phyloP scores from a whole-genome alignment of 2,888 invertebrate genomes.

The Fragum sueziense region DNA sequence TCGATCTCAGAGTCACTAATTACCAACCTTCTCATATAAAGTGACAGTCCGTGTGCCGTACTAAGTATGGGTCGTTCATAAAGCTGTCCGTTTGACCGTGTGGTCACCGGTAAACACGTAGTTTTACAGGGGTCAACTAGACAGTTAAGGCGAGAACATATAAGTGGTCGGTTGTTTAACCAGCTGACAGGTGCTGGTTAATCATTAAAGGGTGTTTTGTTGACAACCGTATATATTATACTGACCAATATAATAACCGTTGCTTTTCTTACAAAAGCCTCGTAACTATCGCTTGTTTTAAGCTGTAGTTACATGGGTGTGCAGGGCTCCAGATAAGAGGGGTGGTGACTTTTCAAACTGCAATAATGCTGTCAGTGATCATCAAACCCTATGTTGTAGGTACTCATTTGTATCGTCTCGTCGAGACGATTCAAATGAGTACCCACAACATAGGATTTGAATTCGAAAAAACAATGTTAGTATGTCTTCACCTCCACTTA shows the following conservation, averaged over 20 bases:
- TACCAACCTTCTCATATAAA: not conserved
- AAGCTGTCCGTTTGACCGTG: constrained; percentile 37
- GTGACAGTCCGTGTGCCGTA: not conserved
- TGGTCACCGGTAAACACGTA: constrained; percentile 9
- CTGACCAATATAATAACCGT: no score
- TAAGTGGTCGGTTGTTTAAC: constrained; percentile 13
- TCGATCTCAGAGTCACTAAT: constrained; percentile 3
- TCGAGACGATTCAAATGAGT: no score
- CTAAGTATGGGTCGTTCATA: constrained; percentile 12
- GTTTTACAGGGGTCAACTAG: constrained; percentile 15
- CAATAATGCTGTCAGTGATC: no score
- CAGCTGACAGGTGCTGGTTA: constrained; percentile 14
- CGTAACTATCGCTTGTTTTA: no score
- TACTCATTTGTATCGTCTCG: no score
- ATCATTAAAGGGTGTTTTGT: constrained; percentile 4
- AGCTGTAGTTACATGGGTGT: not conserved
- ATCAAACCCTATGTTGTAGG: no score
- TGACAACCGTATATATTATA: constrained; percentile 6
- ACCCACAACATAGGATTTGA: no score
- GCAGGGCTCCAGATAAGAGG: no score
- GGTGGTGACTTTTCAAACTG: no score
- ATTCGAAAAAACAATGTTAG: no score
- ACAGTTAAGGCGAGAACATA: constrained; percentile 21
- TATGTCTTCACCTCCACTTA: no score
- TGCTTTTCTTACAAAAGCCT: no score